Evolutionary conservation across 2,888 invertebrate genomes (phyloP), one percentile per base, ranked within the genome.

Genomic region (Drosophila meridionalis): DNA sequence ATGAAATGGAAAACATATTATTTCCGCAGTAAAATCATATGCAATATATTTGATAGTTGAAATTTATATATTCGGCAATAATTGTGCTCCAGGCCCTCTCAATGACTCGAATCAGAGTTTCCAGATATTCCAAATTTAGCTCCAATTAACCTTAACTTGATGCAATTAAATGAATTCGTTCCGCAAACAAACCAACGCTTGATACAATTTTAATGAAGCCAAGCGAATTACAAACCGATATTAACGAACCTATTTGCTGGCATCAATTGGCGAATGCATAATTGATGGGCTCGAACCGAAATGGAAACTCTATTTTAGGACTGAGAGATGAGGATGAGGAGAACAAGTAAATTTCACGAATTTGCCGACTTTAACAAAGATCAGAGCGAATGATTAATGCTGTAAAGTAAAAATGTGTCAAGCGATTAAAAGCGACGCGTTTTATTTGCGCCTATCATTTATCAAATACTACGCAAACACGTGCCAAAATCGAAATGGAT

Each of bases 361-460:
- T 42, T 28, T 12, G 30, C 8, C 3, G 42, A 42, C 42, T 42
- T 52, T 36, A 52, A 52, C 43, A 32, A 76, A 74, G 82, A 89
- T 82, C 79, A 62, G 57, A 52, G 14, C 74, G 69, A 69, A 89
- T 87, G 89, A 87, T 89, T 87, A 89, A 89, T 87, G 89, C 71
- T 69, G 38, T 59, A 67, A 81, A 82, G 79, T 79, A 83, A 80
- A 89, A 85, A 83, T 80, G 85, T 87, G 83, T 78, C 87, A 76
- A 72, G 76, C 83, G 87, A 89, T 89, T 87, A 89, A 89, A 87
- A 85, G 70, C 76, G 75, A 73, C 69, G 70, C 74, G 76, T 72
- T 78, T 83, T 87, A 83, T 87, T 81, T 78, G 80, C 75, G 77
- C 64, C 84, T 70, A 82, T 85, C 89, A 89, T 87, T 87, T 83